A percentile compares a stretch with the other conserved stretches of the same genome.
phyloP scores from a whole-genome alignment of 2,797 vertebrate species.

The Anguilla megastoma region DNA sequence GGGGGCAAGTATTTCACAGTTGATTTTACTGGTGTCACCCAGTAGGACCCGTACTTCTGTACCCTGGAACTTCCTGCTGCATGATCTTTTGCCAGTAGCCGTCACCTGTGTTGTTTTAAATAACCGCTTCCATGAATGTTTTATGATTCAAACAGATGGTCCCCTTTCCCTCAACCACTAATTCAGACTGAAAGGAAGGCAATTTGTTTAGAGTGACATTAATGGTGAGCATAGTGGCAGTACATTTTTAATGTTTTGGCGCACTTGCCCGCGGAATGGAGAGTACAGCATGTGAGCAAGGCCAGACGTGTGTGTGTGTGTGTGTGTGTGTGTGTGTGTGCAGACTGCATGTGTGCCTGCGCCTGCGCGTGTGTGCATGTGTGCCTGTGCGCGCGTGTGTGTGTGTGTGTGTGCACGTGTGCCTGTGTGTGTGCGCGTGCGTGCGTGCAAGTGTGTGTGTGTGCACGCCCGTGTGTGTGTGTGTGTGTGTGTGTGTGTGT shows the following conservation, averaged over 20 bases:
- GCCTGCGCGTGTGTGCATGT: background rate
- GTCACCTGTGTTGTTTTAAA: conserved; percentile 5
- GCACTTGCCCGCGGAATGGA: background rate
- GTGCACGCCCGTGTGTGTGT: background rate
- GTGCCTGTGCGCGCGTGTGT: too few species aligned
- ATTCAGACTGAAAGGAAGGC: conserved; percentile 7
- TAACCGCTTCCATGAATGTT: conserved; percentile 13
- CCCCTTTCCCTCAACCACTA: conserved; percentile 25
- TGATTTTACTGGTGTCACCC: background rate
- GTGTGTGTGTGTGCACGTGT: background rate
- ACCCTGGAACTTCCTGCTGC: background rate
- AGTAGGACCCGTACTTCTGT: background rate
- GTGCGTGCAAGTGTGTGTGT: background rate
- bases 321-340: background rate
- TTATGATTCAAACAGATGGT: conserved; percentile 36
- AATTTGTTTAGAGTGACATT: conserved; percentile 22
- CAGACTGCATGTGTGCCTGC: too few species aligned
- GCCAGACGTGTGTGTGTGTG: background rate
- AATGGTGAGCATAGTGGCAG: conserved; percentile 3
- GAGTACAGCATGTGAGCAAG: background rate
- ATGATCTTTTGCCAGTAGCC: background rate
- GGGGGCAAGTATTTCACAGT: background rate
- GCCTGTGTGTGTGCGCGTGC: too few species aligned
- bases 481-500: background rate
- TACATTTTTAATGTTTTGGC: conserved; percentile 6